Evolutionary conservation across 1,140 invertebrate genomes (phyloP).

Genomic region (Amphibalanus amphitrite): DNA sequence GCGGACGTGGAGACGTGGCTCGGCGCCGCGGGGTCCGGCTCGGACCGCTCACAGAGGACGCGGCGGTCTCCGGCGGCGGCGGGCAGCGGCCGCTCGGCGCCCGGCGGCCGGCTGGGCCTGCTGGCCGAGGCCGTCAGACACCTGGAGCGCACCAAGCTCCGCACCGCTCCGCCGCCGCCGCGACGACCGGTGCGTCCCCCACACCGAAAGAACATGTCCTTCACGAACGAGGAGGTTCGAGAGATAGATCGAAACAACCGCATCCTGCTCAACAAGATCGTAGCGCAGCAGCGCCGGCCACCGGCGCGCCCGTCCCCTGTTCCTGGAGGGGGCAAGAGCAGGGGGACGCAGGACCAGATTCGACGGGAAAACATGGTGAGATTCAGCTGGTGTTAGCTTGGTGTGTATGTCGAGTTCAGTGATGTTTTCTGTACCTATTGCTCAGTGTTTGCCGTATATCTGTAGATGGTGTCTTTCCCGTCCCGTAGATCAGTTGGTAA

Average conservation of each 20-base stretch:
- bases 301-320: too few species aligned
- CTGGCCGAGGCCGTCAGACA: neutral
- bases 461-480: too few species aligned
- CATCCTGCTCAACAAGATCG: conserved; percentile 28
- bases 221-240: conserved; percentile 28
- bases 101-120: neutral
- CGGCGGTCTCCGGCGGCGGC: too few species aligned
- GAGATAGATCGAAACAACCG: conserved; percentile 32
- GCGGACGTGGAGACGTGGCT: neutral
- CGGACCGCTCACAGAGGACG: neutral
- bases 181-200: neutral
- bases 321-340: too few species aligned
- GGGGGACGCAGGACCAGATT: neutral
- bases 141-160: neutral
- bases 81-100: neutral
- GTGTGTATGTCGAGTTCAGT: too few species aligned
- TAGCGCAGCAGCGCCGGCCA: conserved; percentile 15
- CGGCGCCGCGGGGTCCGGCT: too few species aligned
- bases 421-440: too few species aligned
- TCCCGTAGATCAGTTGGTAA: too few species aligned
- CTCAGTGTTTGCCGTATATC: too few species aligned
- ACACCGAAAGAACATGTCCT: conserved; percentile 29
- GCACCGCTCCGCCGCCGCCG: neutral
- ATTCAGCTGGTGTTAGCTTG: too few species aligned
- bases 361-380: neutral